Evolutionary conservation across 1,140 invertebrate genomes (phyloP).

Genomic region (Pachypeltis micranthus): DNA sequence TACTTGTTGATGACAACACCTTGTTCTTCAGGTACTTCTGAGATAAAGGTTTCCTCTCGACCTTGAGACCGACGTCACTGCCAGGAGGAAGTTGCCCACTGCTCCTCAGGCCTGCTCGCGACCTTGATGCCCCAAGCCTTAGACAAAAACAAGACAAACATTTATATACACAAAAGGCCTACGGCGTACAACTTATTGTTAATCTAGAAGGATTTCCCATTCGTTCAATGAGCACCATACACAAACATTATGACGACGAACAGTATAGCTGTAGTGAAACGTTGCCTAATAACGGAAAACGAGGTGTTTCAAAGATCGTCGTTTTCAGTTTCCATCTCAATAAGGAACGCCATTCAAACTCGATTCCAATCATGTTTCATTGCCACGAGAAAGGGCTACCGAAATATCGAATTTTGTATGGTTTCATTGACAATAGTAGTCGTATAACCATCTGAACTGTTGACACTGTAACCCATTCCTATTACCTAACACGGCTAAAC

Average conservation of each 20-base stretch:
- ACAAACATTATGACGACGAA: background rate
- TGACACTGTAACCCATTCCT: no score
- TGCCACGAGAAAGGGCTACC: no score
- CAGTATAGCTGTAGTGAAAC: no score
- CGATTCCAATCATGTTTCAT: no score
- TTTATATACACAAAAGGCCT: background rate
- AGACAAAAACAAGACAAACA: background rate
- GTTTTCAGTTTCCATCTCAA: no score
- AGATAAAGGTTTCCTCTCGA: conserved; percentile 18
- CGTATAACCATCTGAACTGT: no score
- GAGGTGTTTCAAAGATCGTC: no score
- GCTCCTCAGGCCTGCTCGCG: conserved; percentile 23
- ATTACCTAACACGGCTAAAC: no score
- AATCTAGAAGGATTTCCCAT: background rate
- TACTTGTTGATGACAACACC: background rate
- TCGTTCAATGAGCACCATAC: background rate
- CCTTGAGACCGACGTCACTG: conserved; percentile 21
- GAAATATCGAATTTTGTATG: no score
- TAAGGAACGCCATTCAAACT: no score
- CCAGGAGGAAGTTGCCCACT: conserved; percentile 23
- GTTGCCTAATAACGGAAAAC: no score
- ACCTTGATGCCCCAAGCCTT: background rate
- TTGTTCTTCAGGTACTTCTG: background rate
- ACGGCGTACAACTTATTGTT: background rate
- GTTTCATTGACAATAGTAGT: no score